Percentiles rank a stretch among this genome's conserved stretches.
Conservation (phyloP, 2,797 vertebrate genomes). For the Bovichtus variegatus region DNA sequence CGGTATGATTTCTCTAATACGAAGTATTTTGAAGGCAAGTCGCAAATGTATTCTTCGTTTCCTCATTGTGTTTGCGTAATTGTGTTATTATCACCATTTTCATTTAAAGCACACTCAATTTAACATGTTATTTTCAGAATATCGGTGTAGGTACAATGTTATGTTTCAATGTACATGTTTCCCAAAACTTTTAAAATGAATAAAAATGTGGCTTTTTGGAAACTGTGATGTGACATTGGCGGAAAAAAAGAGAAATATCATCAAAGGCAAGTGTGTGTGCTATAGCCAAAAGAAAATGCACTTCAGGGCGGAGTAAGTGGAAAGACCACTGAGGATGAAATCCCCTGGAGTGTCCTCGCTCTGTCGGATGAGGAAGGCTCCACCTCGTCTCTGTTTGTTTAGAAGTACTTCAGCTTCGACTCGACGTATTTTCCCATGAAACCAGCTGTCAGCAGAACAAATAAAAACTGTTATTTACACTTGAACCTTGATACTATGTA, state of each 20-base stretch:
- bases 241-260: not conserved
- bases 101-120: not conserved
- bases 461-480: not conserved
- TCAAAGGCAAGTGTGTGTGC: not conserved
- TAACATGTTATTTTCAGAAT: not conserved
- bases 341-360: constrained; percentile 90
- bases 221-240: not conserved
- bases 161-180: too few relatives aligned
- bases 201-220: not conserved
- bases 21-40: not conserved
- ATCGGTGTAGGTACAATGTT: too few relatives aligned
- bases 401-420: constrained; percentile 92
- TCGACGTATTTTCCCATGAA: constrained; percentile 90
- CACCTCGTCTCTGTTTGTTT: constrained; percentile 91
- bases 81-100: not conserved
- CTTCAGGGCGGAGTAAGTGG: not conserved
- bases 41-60: not conserved
- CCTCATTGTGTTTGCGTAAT: not conserved
- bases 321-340: constrained; percentile 86
- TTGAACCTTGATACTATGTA: not conserved
- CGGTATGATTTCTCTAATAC: not conserved
- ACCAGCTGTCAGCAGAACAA: constrained; percentile 83
- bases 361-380: constrained; percentile 91
- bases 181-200: not conserved
- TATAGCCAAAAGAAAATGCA: not conserved